Evolutionary conservation across 2,113 vertebrate species (phyloP).

Genomic region (Nanorana parkeri): DNA sequence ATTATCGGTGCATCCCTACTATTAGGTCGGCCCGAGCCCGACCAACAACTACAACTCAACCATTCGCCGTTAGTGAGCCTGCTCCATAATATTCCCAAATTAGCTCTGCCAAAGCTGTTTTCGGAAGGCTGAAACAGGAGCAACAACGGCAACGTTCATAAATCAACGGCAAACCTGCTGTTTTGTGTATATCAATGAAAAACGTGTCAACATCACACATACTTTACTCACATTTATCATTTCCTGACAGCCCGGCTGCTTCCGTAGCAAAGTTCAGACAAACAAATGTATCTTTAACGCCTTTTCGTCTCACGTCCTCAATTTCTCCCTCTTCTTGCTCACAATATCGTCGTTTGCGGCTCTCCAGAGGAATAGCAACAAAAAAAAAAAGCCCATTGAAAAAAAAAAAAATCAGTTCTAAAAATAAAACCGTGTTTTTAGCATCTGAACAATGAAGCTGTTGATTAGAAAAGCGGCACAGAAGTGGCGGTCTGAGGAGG

Average conservation of each 20-base stretch:
- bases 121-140: neutral
- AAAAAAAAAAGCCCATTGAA: neutral
- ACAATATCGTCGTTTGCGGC: conserved; percentile 7
- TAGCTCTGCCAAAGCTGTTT: neutral
- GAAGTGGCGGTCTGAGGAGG: conserved; percentile 28
- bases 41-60: too few species aligned
- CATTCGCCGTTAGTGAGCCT: too few species aligned
- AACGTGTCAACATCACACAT: neutral
- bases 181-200: neutral
- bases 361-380: neutral
- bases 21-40: too few species aligned
- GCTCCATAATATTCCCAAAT: neutral
- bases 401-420: conserved; percentile 18
- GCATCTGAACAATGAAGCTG: conserved; percentile 19
- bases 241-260: neutral
- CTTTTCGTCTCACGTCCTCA: neutral
- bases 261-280: neutral
- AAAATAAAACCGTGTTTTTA: conserved; percentile 42
- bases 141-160: neutral
- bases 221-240: conserved; percentile 23
- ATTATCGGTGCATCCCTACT: too few species aligned
- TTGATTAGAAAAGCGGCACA: conserved; percentile 30
- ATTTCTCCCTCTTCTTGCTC: neutral
- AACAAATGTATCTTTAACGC: conserved; percentile 19
- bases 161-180: neutral